phyloP scores from a whole-genome alignment of 2,888 invertebrate species.

The Achlya flavicornis region DNA sequence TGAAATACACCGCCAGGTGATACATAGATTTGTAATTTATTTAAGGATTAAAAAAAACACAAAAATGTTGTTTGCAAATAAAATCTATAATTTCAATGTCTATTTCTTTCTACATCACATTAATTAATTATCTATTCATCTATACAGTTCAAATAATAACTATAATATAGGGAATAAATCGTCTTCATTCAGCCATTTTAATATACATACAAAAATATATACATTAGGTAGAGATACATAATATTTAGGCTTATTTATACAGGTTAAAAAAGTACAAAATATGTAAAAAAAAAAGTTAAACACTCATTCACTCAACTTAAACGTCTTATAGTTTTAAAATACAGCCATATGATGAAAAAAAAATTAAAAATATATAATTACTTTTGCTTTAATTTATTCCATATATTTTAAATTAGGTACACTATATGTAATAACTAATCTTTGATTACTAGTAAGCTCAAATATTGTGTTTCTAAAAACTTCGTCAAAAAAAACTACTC shows the following conservation, averaged over 20 bases:
- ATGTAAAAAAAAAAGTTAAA: background rate
- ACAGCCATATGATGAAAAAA: slow-evolving; percentile 3
- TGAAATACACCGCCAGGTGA: too few species aligned
- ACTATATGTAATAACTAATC: too few species aligned
- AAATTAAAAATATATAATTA: background rate
- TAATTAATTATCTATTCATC: slow-evolving; percentile 16
- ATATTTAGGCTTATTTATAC: too few species aligned
- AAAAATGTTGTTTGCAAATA: slow-evolving; percentile 24
- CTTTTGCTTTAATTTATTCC: background rate
- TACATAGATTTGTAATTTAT: background rate
- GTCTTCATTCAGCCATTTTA: background rate
- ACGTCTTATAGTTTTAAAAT: background rate
- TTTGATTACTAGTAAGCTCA: too few species aligned
- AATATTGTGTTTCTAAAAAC: too few species aligned
- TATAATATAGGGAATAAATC: slow-evolving; percentile 13
- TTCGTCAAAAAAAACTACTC: too few species aligned
- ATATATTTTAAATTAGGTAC: background rate
- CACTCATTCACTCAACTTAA: background rate
- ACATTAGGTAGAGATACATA: background rate
- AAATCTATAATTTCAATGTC: slow-evolving; percentile 35
- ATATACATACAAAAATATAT: background rate
- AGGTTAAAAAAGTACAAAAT: background rate
- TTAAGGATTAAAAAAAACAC: slow-evolving; percentile 19
- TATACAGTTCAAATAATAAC: slow-evolving; percentile 3
- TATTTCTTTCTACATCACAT: slow-evolving; percentile 24